phyloP scores from a whole-genome alignment of 37 sponge, comb jelly and placozoan species.

The Crambe crambe region DNA sequence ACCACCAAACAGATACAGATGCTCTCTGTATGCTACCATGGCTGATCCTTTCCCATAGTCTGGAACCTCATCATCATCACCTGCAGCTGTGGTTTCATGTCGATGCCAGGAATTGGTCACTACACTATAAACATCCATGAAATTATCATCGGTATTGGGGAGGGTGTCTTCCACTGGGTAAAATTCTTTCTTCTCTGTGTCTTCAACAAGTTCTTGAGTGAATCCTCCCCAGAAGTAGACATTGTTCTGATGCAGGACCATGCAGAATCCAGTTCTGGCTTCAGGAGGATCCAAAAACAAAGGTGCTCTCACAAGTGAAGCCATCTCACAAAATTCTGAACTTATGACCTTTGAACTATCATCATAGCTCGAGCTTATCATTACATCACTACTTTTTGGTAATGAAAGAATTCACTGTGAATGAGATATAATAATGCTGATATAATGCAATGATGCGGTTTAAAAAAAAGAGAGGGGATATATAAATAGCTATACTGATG shows the following conservation, averaged over 20 bases:
- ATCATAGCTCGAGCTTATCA: too few species aligned
- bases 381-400: too few species aligned
- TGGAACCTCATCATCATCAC: slow-evolving; percentile 4
- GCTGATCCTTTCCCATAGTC: neutral
- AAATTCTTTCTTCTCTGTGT: neutral
- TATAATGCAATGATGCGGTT: too few species aligned
- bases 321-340: neutral
- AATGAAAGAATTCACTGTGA: too few species aligned
- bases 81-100: neutral
- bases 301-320: neutral
- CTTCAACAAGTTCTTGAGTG: slow-evolving; percentile 13
- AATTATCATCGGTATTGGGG: slow-evolving; percentile 12
- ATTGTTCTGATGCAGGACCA: neutral
- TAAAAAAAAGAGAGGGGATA: neutral
- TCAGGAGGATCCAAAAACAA: neutral
- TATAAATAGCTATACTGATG: neutral
- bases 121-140: slow-evolving; percentile 8
- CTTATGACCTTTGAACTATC: too few species aligned
- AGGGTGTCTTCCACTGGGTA: slow-evolving; percentile 18
- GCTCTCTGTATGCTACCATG: neutral
- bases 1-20: slow-evolving; percentile 44
- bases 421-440: too few species aligned
- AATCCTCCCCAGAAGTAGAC: slow-evolving; percentile 11
- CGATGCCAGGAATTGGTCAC: neutral
- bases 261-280: neutral